Evolutionary conservation across 2,113 vertebrate species (phyloP), one percentile per base, ranked within the genome.

Genomic region (Tetrax tetrax): DNA sequence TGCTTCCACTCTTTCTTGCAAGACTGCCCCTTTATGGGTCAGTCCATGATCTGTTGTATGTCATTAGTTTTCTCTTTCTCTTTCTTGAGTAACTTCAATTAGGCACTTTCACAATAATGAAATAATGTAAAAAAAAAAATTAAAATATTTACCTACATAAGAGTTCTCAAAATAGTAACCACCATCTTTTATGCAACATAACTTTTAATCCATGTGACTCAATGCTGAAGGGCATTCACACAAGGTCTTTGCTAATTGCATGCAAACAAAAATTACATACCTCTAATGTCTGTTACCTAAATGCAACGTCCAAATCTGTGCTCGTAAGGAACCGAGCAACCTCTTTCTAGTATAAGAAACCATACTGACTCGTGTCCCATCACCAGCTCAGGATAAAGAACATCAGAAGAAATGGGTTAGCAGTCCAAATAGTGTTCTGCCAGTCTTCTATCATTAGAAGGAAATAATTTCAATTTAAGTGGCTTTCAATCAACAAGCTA

Each of bases 1-100:
- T 63, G 71, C 56, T 89, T 95, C 83, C 53, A 51, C 24, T 77
- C 28, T 51, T 80, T 87, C 76, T 92, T 83, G 81, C 84, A 96
- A 82, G 75, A 27, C 35, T 80, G 35, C 14, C 57, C 41, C 41
- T 93, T 94, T 83, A 70, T 24, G 54, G 71, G 70, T 66, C 81
- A 89, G 63, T 41, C 48, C 33, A 37, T 19, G 14, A 35, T 38
- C 53, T 78, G 29, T 43, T 84, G 35, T 37, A 5, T 75, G 71
- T 37, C 37, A 35, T 41, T 53, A 83, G n/a, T 35, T 31, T 95
- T 47, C 79, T 53, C 29, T 37, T 76, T n/a, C 45, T 89, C 13
- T 85, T 85, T 79, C 59, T 29, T 66, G 21, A 86, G 43, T 75
- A 80, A 64, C 47, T 78, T 84, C 65, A 72, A 7, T 6, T 17